These are phyloP conservation scores for Onthophagus sagittarius DNA, from an alignment of 2,888 invertebrate genomes.

Conservation along the genomic window DNA sequence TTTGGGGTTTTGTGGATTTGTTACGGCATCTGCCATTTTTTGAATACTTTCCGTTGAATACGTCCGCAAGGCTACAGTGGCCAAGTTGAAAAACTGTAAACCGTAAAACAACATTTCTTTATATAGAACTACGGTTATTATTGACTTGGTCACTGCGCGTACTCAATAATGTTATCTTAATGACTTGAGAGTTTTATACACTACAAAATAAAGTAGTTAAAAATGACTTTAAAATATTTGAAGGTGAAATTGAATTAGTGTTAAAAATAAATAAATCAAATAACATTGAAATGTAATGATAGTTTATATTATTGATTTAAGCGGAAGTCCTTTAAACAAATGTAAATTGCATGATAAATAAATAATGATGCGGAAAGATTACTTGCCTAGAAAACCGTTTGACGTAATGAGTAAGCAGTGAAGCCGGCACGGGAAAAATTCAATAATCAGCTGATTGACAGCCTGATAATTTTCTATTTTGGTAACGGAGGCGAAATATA, in stretches of 20 bases:
- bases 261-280: not conserved
- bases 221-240: no score
- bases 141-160: not conserved
- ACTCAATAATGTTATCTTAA: not conserved
- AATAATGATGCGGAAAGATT: not conserved
- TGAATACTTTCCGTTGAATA: conserved; percentile 13
- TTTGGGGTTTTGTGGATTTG: conserved; percentile 55
- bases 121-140: not conserved
- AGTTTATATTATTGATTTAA: not conserved
- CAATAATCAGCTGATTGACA: not conserved
- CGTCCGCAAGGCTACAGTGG: conserved; percentile 26
- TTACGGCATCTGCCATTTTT: conserved; percentile 17
- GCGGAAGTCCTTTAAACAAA: not conserved
- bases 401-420: not conserved
- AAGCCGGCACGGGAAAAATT: not conserved
- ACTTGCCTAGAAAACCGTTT: not conserved
- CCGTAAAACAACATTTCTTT: conserved; percentile 25
- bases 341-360: not conserved
- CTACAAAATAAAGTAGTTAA: not conserved
- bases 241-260: no score
- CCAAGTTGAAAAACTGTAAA: conserved; percentile 30
- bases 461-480: no score
- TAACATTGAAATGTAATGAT: not conserved
- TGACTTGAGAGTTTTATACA: not conserved
- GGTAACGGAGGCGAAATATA: no score